Evolutionary conservation across 2,113 vertebrate genomes (phyloP), one percentile per base, ranked within the genome.

Genomic region (Menidia beryllina): DNA sequence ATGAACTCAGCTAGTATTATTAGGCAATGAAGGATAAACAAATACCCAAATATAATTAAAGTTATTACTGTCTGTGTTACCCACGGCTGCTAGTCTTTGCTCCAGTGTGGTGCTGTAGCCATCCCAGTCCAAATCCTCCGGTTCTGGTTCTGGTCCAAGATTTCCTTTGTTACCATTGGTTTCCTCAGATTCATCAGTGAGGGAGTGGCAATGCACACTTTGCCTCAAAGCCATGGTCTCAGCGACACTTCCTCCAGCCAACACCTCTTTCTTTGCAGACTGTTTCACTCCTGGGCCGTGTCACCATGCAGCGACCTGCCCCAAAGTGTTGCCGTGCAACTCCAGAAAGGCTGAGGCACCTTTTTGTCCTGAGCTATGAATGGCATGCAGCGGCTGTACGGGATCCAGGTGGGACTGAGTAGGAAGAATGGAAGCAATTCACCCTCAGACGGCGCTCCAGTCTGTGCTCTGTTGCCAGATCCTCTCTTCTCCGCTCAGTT

Each of bases 71-170:
- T 62, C n/a, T 25, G 12, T 30, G 64, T 77, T 89, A 93, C 91
- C 81, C 85, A 93, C 93, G 81, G 75, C 75, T 65, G 90, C 88
- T 75, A 89, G 58, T 60, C 75, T 91, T 74, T 91, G 85, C 81
- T 93, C 89, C 85, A 93, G 77, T 7, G 90, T 86, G 66, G 90
- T 88, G 62, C 91, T 92, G 75, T 89, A 94, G 66, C 85, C 60
- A 73, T 94, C 94, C 94, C 94, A 94, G 53, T 93, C 94, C 75
- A 94, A 81, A 25, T 94, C 94, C 51, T 94, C 94, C 7, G 89
- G 69, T 50, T 94, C 93, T 3, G 86, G 79, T 77, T 93, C 92
- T 19, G 89, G 73, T 68, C 82, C 92, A 15, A 81, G 75, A 30
- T 92, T 89, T 50, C 63, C 36, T 26, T 80, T 86, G 27, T 60